Evolutionary conservation across 2,113 vertebrate genomes (phyloP).

Genomic region (Tamias sibiricus): DNA sequence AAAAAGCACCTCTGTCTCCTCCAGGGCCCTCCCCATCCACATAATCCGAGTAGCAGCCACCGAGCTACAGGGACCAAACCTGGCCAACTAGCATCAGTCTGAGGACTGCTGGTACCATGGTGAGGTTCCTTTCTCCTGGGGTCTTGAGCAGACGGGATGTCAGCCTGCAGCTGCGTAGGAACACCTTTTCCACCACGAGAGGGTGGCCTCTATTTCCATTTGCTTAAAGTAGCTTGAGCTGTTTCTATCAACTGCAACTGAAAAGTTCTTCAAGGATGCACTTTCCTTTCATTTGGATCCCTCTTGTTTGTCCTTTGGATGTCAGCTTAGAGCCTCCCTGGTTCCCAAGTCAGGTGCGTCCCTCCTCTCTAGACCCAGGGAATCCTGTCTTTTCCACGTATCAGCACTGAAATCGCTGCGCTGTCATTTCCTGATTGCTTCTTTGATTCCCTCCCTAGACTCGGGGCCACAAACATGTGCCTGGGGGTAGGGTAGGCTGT

Average conservation of each 20-base stretch:
- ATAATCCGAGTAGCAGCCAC: neutral
- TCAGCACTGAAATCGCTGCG: too few relatives aligned
- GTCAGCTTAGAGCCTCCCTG: neutral
- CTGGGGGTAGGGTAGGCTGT: too few relatives aligned
- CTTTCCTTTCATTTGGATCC: neutral
- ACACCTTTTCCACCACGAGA: neutral
- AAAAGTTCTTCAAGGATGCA: neutral
- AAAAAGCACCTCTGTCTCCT: neutral
- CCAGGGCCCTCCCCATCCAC: neutral
- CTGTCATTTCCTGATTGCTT: neutral
- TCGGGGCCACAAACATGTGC: neutral
- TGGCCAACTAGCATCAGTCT: neutral
- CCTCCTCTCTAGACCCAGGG: neutral
- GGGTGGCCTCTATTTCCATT: neutral
- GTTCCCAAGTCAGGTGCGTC: neutral
- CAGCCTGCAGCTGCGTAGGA: neutral
- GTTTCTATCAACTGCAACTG: neutral
- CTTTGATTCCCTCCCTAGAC: neutral
- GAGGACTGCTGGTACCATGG: neutral
- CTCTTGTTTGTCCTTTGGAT: neutral
- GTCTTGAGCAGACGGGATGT: neutral
- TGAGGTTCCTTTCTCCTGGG: neutral
- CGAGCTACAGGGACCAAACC: rapidly evolving
- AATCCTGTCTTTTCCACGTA: neutral
- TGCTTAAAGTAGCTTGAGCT: neutral